phyloP scores from a whole-genome alignment of 2,888 invertebrate genomes.

The Leucophenga maculata region DNA sequence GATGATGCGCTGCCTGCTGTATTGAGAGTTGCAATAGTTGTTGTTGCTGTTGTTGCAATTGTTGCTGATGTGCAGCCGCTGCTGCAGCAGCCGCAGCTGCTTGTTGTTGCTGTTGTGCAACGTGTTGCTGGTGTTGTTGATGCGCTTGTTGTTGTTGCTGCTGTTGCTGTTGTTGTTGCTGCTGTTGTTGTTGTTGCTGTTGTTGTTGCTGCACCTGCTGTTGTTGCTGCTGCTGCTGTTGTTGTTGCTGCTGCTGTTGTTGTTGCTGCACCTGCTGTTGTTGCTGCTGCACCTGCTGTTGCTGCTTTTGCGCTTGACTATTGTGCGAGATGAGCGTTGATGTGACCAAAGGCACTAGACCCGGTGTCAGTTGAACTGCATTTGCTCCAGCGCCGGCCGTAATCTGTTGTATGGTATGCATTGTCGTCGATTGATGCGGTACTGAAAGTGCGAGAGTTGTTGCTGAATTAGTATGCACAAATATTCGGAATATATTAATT shows the following conservation, averaged over 20 bases:
- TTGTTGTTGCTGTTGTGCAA: constrained; percentile 53
- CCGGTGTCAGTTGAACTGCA: constrained; percentile 65
- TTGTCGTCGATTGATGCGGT: constrained; percentile 70
- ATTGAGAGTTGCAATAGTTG: constrained; percentile 60
- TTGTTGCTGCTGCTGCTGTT: constrained; percentile 55
- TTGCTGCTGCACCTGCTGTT: constrained; percentile 58
- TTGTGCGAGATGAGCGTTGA: constrained; percentile 71
- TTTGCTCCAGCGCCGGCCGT: constrained; percentile 67
- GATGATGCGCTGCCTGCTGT: constrained; percentile 64
- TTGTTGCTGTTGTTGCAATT: constrained; percentile 52
- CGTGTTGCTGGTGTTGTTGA: constrained; percentile 54
- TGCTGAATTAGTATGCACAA: too few relatives aligned
- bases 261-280: constrained; percentile 64
- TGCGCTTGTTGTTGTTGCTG: constrained; percentile 54
- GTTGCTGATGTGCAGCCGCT: constrained; percentile 62
- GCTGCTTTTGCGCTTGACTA: constrained; percentile 57
- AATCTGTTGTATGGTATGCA: constrained; percentile 72
- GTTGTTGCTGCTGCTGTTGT: constrained; percentile 52
- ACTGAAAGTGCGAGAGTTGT: constrained; percentile 52
- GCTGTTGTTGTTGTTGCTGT: constrained; percentile 54
- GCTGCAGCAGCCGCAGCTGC: constrained; percentile 55
- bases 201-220: constrained; percentile 60
- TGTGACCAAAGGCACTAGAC: constrained; percentile 69
- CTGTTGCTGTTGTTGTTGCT: constrained; percentile 58
- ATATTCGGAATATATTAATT: too few relatives aligned